phyloP scores from a whole-genome alignment of 2,888 invertebrate species.

The Monoplex corrugatus region DNA sequence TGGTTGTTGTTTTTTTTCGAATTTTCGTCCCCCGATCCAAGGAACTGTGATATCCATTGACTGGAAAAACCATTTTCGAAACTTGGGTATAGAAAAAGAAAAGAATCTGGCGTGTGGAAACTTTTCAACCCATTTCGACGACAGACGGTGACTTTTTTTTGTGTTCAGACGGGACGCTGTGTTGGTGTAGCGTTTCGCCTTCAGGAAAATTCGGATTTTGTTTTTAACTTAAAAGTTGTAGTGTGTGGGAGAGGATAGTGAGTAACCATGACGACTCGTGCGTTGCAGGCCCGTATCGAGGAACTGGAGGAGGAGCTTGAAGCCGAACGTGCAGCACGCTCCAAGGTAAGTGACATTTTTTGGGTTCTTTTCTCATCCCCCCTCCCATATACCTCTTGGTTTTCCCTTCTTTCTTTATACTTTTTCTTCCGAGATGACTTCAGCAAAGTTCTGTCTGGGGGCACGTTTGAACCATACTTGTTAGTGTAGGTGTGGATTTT shows the following conservation, averaged over 20 bases:
- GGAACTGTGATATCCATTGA: constrained; percentile 14
- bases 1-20: background rate
- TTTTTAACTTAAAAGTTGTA: background rate
- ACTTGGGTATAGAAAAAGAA: background rate
- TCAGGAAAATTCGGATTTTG: background rate
- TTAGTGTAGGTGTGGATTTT: no score
- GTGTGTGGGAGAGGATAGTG: background rate
- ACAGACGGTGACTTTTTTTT: background rate
- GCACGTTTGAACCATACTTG: no score
- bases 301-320: constrained; percentile 99
- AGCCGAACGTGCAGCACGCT: constrained; percentile 98
- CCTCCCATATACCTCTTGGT: background rate
- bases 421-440: no score
- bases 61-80: constrained; percentile 20
- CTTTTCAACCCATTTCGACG: background rate
- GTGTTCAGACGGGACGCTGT: background rate
- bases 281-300: constrained; percentile 90
- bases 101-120: background rate
- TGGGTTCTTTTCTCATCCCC: background rate
- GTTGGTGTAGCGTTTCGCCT: background rate
- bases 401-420: no score
- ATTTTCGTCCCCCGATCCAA: constrained; percentile 20
- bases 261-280: constrained; percentile 56
- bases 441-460: no score
- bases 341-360: constrained; percentile 85